These are phyloP conservation scores for Magallana gigas DNA, from an alignment of 1,140 invertebrate genomes.

Conservation along the genomic window DNA sequence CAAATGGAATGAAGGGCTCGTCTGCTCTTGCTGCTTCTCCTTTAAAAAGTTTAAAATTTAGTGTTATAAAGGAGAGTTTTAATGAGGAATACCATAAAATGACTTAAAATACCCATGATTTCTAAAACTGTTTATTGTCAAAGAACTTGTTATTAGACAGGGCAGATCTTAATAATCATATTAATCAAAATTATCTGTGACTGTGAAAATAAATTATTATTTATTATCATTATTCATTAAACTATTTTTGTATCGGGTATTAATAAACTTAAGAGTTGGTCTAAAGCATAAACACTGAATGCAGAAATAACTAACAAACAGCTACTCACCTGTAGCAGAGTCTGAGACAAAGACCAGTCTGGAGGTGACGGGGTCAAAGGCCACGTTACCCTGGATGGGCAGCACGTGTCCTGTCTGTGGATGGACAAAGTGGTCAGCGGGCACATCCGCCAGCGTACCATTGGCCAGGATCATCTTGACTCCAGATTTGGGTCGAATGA, in stretches of 20 bases:
- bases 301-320: not conserved
- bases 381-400: constrained; percentile 74
- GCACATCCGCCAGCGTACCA: constrained; percentile 65
- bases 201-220: too few relatives aligned
- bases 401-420: constrained; percentile 75
- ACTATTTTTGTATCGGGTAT: too few relatives aligned
- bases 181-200: too few relatives aligned
- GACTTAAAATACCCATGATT: too few relatives aligned
- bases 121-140: too few relatives aligned
- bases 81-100: too few relatives aligned
- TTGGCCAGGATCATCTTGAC: constrained; percentile 69
- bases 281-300: too few relatives aligned
- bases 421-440: constrained; percentile 71
- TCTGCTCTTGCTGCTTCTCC: constrained; percentile 71
- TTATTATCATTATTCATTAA: too few relatives aligned
- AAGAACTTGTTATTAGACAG: too few relatives aligned
- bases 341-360: constrained; percentile 73
- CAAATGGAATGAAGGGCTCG: constrained; percentile 73
- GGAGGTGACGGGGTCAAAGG: constrained; percentile 72
- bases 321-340: constrained; percentile 71
- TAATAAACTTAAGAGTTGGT: too few relatives aligned
- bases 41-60: constrained; percentile 40
- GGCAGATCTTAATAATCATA: too few relatives aligned
- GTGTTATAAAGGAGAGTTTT: too few relatives aligned
- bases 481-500: constrained; percentile 68